These are phyloP conservation scores for Toxotes jaculatrix DNA, from an alignment of 2,113 vertebrate genomes.

Conservation along the genomic window DNA sequence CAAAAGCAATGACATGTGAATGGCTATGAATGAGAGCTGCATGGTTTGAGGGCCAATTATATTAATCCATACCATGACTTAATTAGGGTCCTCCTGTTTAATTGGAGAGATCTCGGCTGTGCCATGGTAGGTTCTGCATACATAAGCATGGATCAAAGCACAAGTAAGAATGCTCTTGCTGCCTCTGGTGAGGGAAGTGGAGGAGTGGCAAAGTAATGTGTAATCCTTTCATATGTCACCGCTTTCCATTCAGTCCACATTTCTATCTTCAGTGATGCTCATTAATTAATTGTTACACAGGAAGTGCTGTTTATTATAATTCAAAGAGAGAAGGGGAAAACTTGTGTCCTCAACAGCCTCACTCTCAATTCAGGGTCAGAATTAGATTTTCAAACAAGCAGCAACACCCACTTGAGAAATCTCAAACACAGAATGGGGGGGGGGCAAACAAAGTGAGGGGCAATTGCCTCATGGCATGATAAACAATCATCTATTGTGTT, in stretches of 20 bases:
- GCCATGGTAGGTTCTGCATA: conserved; percentile 49
- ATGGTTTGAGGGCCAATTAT: conserved; percentile 50
- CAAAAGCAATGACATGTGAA: conserved; percentile 25
- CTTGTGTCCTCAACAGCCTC: conserved; percentile 22
- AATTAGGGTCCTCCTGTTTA: conserved; percentile 55
- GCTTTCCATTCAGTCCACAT: conserved; percentile 47
- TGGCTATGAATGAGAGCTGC: not conserved
- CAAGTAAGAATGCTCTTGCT: conserved; percentile 12
- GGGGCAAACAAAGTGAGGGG: conserved; percentile 51
- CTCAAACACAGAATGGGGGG: conserved; percentile 36
- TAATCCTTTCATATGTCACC: conserved; percentile 55
- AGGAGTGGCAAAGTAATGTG: conserved; percentile 44
- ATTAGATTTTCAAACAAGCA: conserved; percentile 66
- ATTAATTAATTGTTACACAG: conserved; percentile 68
- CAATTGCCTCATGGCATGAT: conserved; percentile 46
- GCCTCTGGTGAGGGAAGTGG: conserved; percentile 35
- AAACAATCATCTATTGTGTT: conserved; percentile 56
- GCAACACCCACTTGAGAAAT: conserved; percentile 49
- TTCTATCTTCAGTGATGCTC: conserved; percentile 56
- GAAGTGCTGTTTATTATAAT: conserved; percentile 53
- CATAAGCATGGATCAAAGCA: conserved; percentile 63
- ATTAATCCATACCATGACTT: conserved; percentile 58
- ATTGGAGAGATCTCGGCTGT: conserved; percentile 63
- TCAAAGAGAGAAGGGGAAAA: conserved; percentile 46
- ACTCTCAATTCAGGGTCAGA: conserved; percentile 44